Percentiles rank a stretch among this genome's conserved stretches.
Evolutionary conservation across 2,113 vertebrate genomes (phyloP).

Genomic region (Pleuronectes platessa): DNA sequence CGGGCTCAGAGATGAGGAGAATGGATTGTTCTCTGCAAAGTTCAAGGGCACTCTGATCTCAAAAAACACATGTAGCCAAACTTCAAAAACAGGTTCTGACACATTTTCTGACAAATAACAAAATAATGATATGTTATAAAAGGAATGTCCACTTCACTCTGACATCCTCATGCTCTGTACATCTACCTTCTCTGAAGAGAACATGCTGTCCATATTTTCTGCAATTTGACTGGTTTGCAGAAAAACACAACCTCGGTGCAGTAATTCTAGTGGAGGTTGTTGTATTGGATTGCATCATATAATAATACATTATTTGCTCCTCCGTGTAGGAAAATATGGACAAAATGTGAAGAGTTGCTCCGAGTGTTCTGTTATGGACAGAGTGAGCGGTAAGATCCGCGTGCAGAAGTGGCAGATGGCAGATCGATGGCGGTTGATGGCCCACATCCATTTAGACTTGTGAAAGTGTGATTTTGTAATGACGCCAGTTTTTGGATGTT

Average conservation of each 20-base stretch:
- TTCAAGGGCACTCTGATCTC: neutral
- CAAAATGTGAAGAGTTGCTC: neutral
- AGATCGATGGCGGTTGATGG: conserved; percentile 1
- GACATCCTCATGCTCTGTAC: neutral
- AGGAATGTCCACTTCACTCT: too few species aligned
- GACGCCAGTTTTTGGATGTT: neutral
- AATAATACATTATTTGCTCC: neutral
- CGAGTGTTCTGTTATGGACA: neutral
- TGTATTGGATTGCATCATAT: neutral
- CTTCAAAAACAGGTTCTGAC: neutral
- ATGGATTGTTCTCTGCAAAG: neutral
- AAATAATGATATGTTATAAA: too few species aligned
- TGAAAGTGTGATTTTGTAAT: neutral
- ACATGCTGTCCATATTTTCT: neutral
- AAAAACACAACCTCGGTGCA: neutral
- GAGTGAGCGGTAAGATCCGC: neutral
- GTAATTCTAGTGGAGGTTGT: neutral
- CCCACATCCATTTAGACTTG: conserved; percentile 14
- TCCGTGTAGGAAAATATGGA: neutral
- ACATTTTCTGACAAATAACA: neutral
- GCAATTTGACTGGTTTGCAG: neutral
- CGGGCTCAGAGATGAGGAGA: neutral
- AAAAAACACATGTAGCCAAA: too few species aligned
- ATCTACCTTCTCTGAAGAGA: neutral
- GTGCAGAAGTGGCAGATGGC: neutral